Percentiles rank a stretch among this genome's conserved stretches.
Evolutionary conservation across 30 jellyfish, hydroid and myxozoan species (phyloP).

Genomic region (Cassiopea xamachana): DNA sequence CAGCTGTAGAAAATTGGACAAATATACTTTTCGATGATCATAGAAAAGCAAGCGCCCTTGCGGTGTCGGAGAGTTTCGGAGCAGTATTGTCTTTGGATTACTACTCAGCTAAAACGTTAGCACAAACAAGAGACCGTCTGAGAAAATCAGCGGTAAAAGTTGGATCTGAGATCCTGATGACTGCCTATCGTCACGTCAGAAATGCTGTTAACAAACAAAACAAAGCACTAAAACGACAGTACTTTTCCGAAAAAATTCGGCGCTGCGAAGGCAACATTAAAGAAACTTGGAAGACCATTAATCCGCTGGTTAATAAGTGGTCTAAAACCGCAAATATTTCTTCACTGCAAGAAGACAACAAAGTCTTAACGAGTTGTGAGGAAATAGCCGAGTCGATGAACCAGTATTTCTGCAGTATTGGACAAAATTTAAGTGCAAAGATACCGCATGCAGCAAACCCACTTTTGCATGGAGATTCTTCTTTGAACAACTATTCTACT

Average conservation of each 20-base stretch:
- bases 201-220: not conserved
- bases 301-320: constrained; percentile 2
- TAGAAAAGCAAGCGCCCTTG: not conserved
- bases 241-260: not conserved
- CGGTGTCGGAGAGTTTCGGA: not conserved
- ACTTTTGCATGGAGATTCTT: constrained; percentile 1
- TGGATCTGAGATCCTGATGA: not conserved
- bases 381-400: not conserved
- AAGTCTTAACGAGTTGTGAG: not conserved
- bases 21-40: not conserved
- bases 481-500: constrained; percentile 2
- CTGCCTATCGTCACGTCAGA: not conserved
- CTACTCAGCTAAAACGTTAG: not conserved
- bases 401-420: constrained; percentile 13
- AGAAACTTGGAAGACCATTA: constrained; percentile 15
- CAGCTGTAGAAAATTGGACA: constrained; percentile 8
- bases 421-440: constrained; percentile 9
- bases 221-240: not conserved
- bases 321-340: not conserved
- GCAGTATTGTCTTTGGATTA: not conserved
- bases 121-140: not conserved
- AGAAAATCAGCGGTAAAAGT: not conserved
- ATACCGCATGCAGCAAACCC: constrained; percentile 6
- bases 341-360: not conserved
- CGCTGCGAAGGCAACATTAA: constrained; percentile 22